phyloP scores from a whole-genome alignment of 2,797 vertebrate genomes.

The Pogoniulus pusillus region DNA sequence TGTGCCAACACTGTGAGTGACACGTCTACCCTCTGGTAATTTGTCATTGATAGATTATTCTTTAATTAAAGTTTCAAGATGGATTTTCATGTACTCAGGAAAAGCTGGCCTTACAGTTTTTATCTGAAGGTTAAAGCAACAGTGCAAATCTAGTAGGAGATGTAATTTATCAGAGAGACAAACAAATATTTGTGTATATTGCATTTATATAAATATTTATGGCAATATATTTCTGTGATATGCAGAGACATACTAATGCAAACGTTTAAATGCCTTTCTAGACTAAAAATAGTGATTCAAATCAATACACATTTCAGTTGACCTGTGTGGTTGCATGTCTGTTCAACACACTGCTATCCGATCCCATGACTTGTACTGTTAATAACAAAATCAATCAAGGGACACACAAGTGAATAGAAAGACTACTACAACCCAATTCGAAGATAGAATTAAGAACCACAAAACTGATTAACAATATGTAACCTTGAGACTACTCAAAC shows the following conservation, averaged over 20 bases:
- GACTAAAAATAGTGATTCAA: neutral
- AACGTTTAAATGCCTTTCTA: neutral
- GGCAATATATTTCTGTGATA: neutral
- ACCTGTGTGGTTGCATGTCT: neutral
- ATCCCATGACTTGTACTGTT: neutral
- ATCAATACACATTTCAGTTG: constrained; percentile 1
- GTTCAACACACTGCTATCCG: constrained; percentile 1
- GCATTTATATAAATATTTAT: neutral
- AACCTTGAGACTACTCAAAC: neutral
- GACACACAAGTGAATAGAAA: constrained; percentile 10
- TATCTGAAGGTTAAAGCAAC: neutral
- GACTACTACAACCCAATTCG: neutral
- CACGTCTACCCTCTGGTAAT: constrained; percentile 54
- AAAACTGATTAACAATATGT: constrained; percentile 23
- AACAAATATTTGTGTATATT: neutral
- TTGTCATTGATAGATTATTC: constrained; percentile 52
- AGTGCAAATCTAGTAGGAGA: neutral
- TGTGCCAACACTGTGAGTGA: constrained; percentile 37
- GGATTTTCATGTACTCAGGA: constrained; percentile 41
- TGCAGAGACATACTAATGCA: neutral
- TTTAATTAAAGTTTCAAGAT: constrained; percentile 67
- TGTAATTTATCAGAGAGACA: neutral
- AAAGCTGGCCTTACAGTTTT: constrained; percentile 8
- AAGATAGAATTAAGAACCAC: constrained; percentile 26
- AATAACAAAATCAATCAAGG: constrained; percentile 44